These are phyloP conservation scores for Philereme transversata DNA, from an alignment of 2,888 invertebrate genomes.

Conservation along the genomic window DNA sequence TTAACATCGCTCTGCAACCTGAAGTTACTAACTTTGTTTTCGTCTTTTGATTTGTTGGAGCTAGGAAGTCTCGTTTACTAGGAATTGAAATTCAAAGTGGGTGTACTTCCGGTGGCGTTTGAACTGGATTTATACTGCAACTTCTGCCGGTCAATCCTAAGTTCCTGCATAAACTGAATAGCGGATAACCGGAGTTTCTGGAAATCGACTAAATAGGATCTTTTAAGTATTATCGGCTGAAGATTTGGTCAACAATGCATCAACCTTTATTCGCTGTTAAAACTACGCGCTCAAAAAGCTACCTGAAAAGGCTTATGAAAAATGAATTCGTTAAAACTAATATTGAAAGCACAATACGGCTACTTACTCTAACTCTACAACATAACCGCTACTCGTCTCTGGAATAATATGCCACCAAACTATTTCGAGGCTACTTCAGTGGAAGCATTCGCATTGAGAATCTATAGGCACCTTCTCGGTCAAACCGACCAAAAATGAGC, in stretches of 20 bases:
- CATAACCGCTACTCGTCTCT: too few species aligned
- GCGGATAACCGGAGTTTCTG: slow-evolving; percentile 20
- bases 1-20: slow-evolving; percentile 12
- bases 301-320: too few species aligned
- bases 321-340: too few species aligned
- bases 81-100: slow-evolving; percentile 36
- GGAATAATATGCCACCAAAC: too few species aligned
- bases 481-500: too few species aligned
- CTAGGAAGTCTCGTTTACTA: slow-evolving; percentile 28
- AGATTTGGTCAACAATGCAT: neutral
- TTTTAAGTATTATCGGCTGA: slow-evolving; percentile 2
- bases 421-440: too few species aligned
- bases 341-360: too few species aligned
- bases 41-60: slow-evolving; percentile 22
- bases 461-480: too few species aligned
- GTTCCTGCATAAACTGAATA: slow-evolving; percentile 25
- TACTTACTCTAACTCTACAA: too few species aligned
- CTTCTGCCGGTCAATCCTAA: slow-evolving; percentile 25
- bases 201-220: slow-evolving; percentile 12
- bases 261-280: too few species aligned
- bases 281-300: too few species aligned
- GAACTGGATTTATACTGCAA: slow-evolving; percentile 32
- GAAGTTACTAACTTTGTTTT: slow-evolving; percentile 22
- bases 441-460: too few species aligned
- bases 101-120: slow-evolving; percentile 28